Evolutionary conservation across 2,888 invertebrate species (phyloP), one percentile per base, ranked within the genome.

Genomic region (Sphaerophoria rueppellii): DNA sequence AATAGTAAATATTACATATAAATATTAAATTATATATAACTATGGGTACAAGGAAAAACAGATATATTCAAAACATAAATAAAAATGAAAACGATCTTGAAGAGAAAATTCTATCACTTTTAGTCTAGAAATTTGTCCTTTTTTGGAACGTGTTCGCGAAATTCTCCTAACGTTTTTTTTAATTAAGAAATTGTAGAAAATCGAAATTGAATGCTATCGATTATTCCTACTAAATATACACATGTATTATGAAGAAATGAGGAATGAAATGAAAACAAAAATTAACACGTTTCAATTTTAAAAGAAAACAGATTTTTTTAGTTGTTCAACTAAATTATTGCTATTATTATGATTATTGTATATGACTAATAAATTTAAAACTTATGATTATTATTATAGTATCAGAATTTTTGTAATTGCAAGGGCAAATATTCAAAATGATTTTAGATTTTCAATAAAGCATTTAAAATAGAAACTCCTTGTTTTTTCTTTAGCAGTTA

Each of bases 381-480:
- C 46, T 48, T 57, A 76, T 80, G 73, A 82, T 74, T 80, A 72
- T 80, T 72, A 80, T 76, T 75, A 76, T 72, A 75, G 55, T 69
- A 52, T 63, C 43, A 34, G 14, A 70, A 43, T 32, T 61, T 65
- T 40, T 67, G 54, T 67, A 65, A 61, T 70, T 77, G 54, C 40
- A 57, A 78, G 48, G 32, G 43, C 46, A 65, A 65, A 52, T 72
- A 75, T 80, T 77, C 37, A 65, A 75, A 75, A 80, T 76, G 69
- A 76, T 79, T 80, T 83, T 79, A 83, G 79, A 79, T 72, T 83
- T 79, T 67, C 54, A 82, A 83, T 83, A 83, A 83, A 83, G 67
- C 82, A 74, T 70, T 75, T 57, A 81, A 75, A 81, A 80, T 54
- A 58, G 63, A 63, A 75, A 58, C 14, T 6, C 34, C n/a, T 7